Percentiles rank a stretch among this genome's conserved stretches.
Conservation (phyloP, 1,140 invertebrate genomes). For the Brachionus calyciflorus region DNA sequence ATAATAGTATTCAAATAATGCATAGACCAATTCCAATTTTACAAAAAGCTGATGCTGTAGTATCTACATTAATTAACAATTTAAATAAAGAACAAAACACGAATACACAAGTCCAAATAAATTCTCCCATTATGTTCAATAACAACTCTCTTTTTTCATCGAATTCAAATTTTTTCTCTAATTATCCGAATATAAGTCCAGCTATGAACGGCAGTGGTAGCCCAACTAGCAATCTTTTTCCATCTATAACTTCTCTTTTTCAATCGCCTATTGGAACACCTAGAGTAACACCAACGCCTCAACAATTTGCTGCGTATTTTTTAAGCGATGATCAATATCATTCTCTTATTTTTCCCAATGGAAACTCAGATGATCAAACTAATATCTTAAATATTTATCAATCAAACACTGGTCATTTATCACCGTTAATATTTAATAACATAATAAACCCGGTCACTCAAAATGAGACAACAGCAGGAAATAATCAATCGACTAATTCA, state of each 20-base stretch:
- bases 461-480: too few species aligned
- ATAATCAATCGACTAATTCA: too few species aligned
- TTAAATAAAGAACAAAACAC: constrained; percentile 32
- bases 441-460: too few species aligned
- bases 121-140: constrained; percentile 8
- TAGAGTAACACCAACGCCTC: constrained; percentile 40
- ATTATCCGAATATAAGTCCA: constrained; percentile 43
- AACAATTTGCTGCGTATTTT: constrained; percentile 41
- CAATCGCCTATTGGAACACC: constrained; percentile 42
- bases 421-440: constrained; percentile 1
- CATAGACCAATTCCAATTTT: constrained; percentile 29
- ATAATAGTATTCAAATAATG: constrained; percentile 15
- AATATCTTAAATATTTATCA: neutral
- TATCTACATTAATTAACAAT: constrained; percentile 16
- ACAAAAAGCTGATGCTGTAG: constrained; percentile 26
- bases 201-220: constrained; percentile 13
- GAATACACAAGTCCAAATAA: neutral
- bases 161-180: constrained; percentile 35
- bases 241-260: constrained; percentile 36
- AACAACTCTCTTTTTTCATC: neutral
- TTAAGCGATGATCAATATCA: constrained; percentile 36
- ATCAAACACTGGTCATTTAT: neutral
- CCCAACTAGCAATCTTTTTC: constrained; percentile 41
- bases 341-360: constrained; percentile 11
- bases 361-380: neutral